These are phyloP conservation scores for Palloptera scutellata DNA, from an alignment of 2,888 invertebrate genomes.

Conservation along the genomic window DNA sequence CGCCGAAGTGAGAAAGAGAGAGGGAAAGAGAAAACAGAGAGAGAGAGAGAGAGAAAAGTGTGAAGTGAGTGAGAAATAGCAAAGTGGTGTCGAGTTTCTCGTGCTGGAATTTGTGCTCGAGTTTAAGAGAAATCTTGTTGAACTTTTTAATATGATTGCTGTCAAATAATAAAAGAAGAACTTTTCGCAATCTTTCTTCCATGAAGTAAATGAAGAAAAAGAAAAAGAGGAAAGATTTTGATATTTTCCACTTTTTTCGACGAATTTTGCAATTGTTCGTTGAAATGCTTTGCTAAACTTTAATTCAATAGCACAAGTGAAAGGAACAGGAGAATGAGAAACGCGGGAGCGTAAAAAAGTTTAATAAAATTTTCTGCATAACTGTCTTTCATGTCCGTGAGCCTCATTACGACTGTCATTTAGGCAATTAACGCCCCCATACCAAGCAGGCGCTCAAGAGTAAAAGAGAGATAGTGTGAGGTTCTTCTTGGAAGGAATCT, in stretches of 20 bases:
- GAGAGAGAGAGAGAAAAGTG: conserved; percentile 5
- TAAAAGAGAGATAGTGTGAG: conserved; percentile 29
- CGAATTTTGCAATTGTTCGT: not conserved
- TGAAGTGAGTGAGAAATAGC: not conserved
- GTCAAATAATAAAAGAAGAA: conserved; percentile 20
- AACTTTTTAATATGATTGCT: conserved; percentile 33
- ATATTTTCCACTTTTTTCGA: not conserved
- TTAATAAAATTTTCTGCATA: conserved; percentile 8
- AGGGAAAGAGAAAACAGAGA: too few species aligned
- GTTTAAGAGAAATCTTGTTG: conserved; percentile 24
- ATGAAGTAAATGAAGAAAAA: too few species aligned
- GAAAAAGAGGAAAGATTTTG: too few species aligned
- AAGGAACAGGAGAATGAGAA: not conserved
- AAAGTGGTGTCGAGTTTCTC: not conserved
- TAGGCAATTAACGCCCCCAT: conserved; percentile 35
- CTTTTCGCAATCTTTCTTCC: conserved; percentile 14
- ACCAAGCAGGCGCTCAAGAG: not conserved
- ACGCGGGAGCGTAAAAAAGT: not conserved
- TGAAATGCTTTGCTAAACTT: conserved; percentile 18
- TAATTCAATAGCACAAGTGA: not conserved
- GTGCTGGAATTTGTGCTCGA: conserved; percentile 16
- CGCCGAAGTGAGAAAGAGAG: too few species aligned
- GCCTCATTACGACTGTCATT: conserved; percentile 38
- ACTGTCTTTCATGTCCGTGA: not conserved
- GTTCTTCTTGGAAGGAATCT: not conserved